phyloP scores from a whole-genome alignment of 2,113 vertebrate species.

The Mobula hypostoma region DNA sequence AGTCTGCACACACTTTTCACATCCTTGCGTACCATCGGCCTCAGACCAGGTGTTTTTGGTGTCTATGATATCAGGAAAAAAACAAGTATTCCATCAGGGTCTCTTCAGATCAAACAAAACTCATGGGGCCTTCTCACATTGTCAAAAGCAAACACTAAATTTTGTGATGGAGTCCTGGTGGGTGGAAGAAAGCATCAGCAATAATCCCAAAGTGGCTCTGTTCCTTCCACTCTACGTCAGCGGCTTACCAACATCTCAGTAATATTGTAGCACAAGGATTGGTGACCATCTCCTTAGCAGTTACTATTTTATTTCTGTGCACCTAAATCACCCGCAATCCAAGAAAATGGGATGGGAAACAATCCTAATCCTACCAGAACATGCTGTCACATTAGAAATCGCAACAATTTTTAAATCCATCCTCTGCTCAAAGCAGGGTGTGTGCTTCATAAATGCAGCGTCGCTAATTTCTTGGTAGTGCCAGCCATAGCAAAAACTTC shows the following conservation, averaged over 20 bases:
- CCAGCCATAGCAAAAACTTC: not conserved
- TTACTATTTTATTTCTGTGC: not conserved
- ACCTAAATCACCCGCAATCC: not conserved
- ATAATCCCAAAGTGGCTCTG: no score
- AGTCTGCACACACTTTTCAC: conserved; percentile 78
- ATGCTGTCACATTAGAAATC: not conserved
- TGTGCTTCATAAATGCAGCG: not conserved
- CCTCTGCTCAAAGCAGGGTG: not conserved
- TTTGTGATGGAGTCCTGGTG: not conserved
- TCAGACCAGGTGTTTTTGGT: conserved; percentile 76
- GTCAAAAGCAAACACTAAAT: not conserved
- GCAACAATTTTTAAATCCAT: not conserved
- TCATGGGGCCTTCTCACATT: no score
- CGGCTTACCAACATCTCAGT: not conserved
- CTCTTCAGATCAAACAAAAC: no score
- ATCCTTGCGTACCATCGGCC: conserved; percentile 83
- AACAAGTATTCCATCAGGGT: not conserved
- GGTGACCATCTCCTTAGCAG: no score
- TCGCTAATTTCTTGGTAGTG: not conserved
- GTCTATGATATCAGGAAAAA: conserved; percentile 52
- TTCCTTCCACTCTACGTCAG: no score
- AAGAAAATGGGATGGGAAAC: not conserved
- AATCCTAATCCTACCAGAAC: not conserved
- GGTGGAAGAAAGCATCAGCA: not conserved
- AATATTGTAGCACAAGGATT: not conserved